Conservation (phyloP, 2,113 vertebrate species). For the Onychostoma macrolepis region DNA sequence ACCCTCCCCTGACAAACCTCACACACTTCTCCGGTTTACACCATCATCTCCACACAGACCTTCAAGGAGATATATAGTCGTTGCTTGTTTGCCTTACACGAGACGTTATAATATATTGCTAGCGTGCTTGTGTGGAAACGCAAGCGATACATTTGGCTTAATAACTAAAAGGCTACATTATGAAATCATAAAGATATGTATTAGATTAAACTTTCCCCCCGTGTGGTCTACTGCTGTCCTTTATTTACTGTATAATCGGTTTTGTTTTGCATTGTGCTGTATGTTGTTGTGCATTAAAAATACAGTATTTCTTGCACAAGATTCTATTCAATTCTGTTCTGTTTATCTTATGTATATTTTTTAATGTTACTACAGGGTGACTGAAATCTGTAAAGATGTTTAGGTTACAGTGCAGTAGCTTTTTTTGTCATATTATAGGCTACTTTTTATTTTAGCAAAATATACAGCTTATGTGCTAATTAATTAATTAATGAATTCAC, state of each 20-base stretch:
- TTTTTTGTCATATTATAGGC: too few relatives aligned
- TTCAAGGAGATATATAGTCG: constrained; percentile 16
- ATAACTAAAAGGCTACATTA: neutral
- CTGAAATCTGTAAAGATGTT: neutral
- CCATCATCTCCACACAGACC: constrained; percentile 25
- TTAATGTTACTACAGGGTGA: neutral
- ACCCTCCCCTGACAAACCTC: constrained; percentile 55
- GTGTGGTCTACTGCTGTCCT: neutral
- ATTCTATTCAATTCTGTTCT: too few relatives aligned
- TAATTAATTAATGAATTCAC: too few relatives aligned
- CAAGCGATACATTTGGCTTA: neutral
- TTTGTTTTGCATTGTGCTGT: neutral
- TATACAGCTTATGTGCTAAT: too few relatives aligned
- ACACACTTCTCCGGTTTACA: constrained; percentile 11
- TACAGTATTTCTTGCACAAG: too few relatives aligned
- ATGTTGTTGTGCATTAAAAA: neutral
- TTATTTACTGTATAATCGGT: neutral
- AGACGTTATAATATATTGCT: neutral
- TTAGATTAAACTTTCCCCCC: neutral
- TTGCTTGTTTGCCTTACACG: neutral
- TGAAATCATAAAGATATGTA: neutral
- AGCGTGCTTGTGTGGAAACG: neutral
- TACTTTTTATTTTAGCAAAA: too few relatives aligned
- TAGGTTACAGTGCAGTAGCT: neutral
- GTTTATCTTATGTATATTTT: too few relatives aligned